Evolutionary conservation across 2,888 invertebrate species (phyloP).

Genomic region (Caenorhabditis zanzibari): DNA sequence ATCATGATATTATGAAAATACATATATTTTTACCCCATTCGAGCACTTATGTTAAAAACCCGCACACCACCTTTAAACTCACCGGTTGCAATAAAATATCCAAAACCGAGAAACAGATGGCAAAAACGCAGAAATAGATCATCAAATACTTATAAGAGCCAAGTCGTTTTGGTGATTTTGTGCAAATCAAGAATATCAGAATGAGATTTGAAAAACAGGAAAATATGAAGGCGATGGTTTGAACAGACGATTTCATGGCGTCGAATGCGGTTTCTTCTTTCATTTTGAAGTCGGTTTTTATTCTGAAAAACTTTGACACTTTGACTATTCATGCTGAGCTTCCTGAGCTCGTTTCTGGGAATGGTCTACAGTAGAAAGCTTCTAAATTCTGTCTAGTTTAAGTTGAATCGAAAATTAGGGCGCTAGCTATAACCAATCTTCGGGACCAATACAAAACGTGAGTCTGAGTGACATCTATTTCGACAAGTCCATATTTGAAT

Average conservation of each 20-base stretch:
- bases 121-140: constrained; percentile 27
- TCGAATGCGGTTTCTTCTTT: constrained; percentile 19
- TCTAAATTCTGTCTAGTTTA: too few species aligned
- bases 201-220: constrained; percentile 23
- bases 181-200: constrained; percentile 27
- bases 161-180: constrained; percentile 37
- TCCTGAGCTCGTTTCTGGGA: too few species aligned
- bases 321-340: too few species aligned
- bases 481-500: too few species aligned
- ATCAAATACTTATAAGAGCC: constrained; percentile 48
- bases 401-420: too few species aligned
- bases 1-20: too few species aligned
- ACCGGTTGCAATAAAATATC: constrained; percentile 34
- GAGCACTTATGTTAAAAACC: not conserved
- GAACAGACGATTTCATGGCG: constrained; percentile 30
- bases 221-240: constrained; percentile 12
- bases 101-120: constrained; percentile 24
- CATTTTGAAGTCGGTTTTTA: not conserved
- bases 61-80: too few species aligned
- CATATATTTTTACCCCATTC: too few species aligned
- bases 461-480: too few species aligned
- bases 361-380: too few species aligned
- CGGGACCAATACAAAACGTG: too few species aligned
- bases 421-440: too few species aligned
- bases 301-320: not conserved